Percentiles rank a stretch among this genome's conserved stretches.
phyloP scores from a whole-genome alignment of 1,140 invertebrate species.

The Papilio machaon region DNA sequence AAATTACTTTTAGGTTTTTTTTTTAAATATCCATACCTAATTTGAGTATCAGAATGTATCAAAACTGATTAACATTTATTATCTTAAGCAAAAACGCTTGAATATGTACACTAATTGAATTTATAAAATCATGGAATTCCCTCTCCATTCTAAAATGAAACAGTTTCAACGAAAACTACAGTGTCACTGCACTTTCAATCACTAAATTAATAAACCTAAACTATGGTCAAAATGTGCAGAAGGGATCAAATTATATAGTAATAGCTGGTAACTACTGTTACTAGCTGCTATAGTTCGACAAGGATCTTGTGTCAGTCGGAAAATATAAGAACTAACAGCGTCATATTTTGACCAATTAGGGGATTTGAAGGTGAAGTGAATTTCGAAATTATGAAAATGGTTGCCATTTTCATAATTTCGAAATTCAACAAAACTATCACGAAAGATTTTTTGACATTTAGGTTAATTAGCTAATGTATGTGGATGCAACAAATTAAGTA shows the following conservation, averaged over 20 bases:
- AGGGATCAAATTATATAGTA: background rate
- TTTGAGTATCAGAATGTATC: slow-evolving; percentile 39
- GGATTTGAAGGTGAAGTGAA: no score
- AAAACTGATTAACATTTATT: slow-evolving; percentile 31
- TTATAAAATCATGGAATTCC: slow-evolving; percentile 31
- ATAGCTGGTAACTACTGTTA: background rate
- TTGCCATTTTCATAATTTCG: no score
- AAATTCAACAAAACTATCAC: no score
- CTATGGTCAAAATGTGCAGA: background rate
- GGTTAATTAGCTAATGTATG: no score
- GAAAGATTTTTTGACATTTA: no score
- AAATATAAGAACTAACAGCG: no score
- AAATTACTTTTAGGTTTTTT: slow-evolving; percentile 30
- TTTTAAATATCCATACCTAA: slow-evolving; percentile 32
- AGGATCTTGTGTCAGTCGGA: no score
- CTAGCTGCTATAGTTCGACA: background rate
- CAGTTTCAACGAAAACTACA: background rate
- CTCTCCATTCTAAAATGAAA: slow-evolving; percentile 37
- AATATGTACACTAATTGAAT: slow-evolving; percentile 10
- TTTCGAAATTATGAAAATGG: no score
- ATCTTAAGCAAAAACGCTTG: slow-evolving; percentile 28
- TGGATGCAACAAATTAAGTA: no score
- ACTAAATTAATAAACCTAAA: background rate
- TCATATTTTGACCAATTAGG: no score
- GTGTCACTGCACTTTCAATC: slow-evolving; percentile 36